Base-by-base conservation (phyloP, 2,797 vertebrate species). In the Echeneis naucrates region DNA sequence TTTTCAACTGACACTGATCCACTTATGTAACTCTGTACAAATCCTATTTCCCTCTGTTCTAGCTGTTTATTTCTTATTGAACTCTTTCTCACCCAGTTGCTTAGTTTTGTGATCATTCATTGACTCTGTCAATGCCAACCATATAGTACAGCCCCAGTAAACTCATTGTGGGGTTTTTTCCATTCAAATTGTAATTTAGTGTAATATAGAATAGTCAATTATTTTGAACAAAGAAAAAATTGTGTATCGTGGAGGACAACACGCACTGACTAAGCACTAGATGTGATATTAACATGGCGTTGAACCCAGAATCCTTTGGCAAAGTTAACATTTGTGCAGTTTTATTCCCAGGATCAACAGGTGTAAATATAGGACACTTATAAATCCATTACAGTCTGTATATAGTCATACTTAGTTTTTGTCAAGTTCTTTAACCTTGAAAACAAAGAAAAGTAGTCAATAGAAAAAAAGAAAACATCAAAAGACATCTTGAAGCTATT, bases 1-100 rank as follows among this genome's bases (percentile, higher is more conserved):
- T 80, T 79, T 85, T 88, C 72, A 77, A 75, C 76, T 81, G 75
- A 78, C 84, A 82, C 82, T 76, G 77, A 89, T 88, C 85, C 83
- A 75, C 80, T 88, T 86, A 81, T 72, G 82, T 81, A 89, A 85
- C 71, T 64, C 65, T 55, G 47, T 52, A 67, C 63, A 62, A 81
- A 80, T 81, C 53, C 71, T 65, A 40, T 81, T 83, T 68, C 40
- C 38, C 35, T 70, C 57, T 40, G 19, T 58, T 75, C 58, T 21
- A 45, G 40, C 65, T 30, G 30, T 6, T 30, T 6, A 30, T 30
- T 30, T 26, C 52, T 54, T 45, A 24, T 68, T 75, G 59, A 80
- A 77, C 73, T 55, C 52, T 58, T 67, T 69, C 50, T 37, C 2
- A 0, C 8, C 50, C 42, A 33, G 4, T 2, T 38, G 19, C 47